Evolutionary conservation across 2,113 vertebrate species (phyloP).

Genomic region (Columba janthina): DNA sequence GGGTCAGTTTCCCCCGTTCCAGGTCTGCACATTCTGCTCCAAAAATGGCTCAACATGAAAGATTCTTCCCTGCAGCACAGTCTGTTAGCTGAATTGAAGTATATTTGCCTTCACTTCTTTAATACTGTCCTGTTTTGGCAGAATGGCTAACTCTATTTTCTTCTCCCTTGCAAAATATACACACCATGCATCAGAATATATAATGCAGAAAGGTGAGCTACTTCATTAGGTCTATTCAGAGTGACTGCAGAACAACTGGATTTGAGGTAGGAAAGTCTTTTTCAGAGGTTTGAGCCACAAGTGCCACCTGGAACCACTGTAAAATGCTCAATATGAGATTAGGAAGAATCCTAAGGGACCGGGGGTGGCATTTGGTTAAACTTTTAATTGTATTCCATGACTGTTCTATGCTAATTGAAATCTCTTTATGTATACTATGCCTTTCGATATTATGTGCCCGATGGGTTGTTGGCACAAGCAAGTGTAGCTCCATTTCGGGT

Average conservation of each 20-base stretch:
- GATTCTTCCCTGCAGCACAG: not conserved
- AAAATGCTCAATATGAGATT: not conserved
- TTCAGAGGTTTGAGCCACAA: constrained; percentile 19
- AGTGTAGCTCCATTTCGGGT: not conserved
- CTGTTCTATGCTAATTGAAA: not conserved
- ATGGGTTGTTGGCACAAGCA: not conserved
- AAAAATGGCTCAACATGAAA: not conserved
- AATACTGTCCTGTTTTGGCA: constrained; percentile 34
- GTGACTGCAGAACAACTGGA: constrained; percentile 60
- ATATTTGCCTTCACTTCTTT: constrained; percentile 33
- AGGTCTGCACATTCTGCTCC: not conserved
- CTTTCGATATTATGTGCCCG: not conserved
- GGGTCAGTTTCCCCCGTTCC: not conserved
- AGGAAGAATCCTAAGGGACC: not conserved
- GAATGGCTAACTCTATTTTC: constrained; percentile 50
- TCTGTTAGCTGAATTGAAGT: constrained; percentile 16
- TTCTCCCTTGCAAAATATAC: constrained; percentile 45
- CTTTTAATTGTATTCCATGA: not conserved
- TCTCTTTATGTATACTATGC: not conserved
- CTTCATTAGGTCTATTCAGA: constrained; percentile 58
- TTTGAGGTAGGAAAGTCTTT: constrained; percentile 61
- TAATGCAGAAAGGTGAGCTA: constrained; percentile 58
- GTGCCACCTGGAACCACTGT: not conserved
- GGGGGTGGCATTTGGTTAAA: not conserved
- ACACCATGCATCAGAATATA: constrained; percentile 38